Conservation (phyloP, 2,113 vertebrate species). For the Neotoma lepida region DNA sequence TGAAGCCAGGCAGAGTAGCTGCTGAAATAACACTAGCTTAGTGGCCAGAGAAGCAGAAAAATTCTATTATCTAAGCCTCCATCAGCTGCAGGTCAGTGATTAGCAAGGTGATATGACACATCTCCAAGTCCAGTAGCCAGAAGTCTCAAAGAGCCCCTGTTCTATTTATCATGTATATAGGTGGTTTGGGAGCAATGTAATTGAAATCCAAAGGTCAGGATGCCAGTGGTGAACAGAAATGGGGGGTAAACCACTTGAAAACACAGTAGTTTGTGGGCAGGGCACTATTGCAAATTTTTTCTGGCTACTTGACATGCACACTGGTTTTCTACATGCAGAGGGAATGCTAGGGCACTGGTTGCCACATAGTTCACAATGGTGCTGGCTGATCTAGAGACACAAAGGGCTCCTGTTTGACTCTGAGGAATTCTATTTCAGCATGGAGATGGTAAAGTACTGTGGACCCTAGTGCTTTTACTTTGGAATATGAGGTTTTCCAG, state of each 20-base stretch:
- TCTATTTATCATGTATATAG: neutral
- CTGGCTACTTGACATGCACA: neutral
- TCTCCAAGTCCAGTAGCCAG: neutral
- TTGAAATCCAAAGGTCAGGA: constrained; percentile 18
- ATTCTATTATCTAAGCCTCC: neutral
- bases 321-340: neutral
- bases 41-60: neutral
- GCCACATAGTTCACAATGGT: neutral
- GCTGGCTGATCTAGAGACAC: neutral
- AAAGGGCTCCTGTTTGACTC: neutral
- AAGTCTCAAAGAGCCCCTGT: constrained; percentile 4
- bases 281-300: neutral
- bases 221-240: neutral
- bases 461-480: neutral
- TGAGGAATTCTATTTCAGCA: neutral
- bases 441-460: neutral
- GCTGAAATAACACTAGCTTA: neutral
- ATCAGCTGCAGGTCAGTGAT: constrained; percentile 37
- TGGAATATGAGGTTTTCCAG: neutral
- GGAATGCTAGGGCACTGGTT: neutral
- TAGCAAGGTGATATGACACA: neutral
- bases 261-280: neutral
- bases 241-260: neutral
- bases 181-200: neutral
- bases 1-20: constrained; percentile 20